Evolutionary conservation across 37 sponge, comb jelly and placozoan species (phyloP).

Genomic region (Eunapius fragilis): DNA sequence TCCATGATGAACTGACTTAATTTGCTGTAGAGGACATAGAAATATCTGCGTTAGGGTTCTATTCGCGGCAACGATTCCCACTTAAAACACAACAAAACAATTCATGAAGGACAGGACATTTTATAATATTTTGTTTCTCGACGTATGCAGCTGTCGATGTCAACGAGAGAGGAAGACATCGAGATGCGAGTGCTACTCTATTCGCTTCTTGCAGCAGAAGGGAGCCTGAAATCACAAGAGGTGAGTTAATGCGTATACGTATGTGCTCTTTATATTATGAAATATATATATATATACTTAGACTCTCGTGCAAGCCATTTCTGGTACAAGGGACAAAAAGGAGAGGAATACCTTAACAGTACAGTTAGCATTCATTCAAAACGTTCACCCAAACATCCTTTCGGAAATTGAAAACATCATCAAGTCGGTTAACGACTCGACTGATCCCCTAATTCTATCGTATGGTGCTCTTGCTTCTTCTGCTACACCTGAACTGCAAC

Average conservation of each 20-base stretch:
- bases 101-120: background rate
- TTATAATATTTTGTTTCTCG: too few relatives aligned
- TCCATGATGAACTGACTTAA: too few relatives aligned
- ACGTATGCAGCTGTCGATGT: background rate
- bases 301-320: conserved; percentile 5
- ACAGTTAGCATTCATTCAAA: conserved; percentile 3
- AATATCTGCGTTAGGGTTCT: too few relatives aligned
- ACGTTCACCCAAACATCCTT: conserved; percentile 1
- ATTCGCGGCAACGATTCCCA: too few relatives aligned
- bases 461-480: conserved; percentile 29
- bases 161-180: background rate
- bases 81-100: too few relatives aligned
- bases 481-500: background rate
- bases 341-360: conserved; percentile 5
- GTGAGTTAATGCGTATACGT: background rate
- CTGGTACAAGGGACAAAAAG: background rate
- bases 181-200: conserved; percentile 45
- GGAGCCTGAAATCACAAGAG: conserved; percentile 24
- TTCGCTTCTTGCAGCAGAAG: conserved; percentile 43
- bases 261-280: background rate
- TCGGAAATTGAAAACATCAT: conserved; percentile 10
- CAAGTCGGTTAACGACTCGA: background rate
- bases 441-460: conserved; percentile 26
- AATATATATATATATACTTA: background rate
- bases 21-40: too few relatives aligned